Percentiles rank a stretch among this genome's conserved stretches.
Conservation (phyloP, 2,113 vertebrate species). For the Leptobrachium leishanense region DNA sequence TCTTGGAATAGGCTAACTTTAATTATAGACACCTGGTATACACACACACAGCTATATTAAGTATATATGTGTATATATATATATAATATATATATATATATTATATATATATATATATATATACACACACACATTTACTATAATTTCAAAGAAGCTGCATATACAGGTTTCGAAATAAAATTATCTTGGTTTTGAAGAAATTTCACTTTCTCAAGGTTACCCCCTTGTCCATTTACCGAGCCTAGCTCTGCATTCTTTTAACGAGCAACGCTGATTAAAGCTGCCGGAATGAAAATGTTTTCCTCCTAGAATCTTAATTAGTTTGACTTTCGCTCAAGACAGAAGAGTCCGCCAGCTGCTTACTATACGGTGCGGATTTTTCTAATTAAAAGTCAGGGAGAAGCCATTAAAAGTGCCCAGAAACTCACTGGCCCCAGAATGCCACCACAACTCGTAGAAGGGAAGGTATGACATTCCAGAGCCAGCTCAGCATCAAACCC, state of each 20-base stretch:
- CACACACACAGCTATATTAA: too few species aligned
- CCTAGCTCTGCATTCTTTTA: slow-evolving; percentile 69
- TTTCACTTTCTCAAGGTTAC: slow-evolving; percentile 70
- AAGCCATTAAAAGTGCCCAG: slow-evolving; percentile 62
- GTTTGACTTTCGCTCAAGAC: slow-evolving; percentile 77
- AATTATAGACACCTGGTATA: too few species aligned
- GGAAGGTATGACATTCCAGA: background rate
- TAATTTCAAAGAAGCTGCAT: background rate
- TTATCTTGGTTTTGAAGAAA: slow-evolving; percentile 12
- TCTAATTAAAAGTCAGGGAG: slow-evolving; percentile 76
- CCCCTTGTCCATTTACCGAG: slow-evolving; percentile 65
- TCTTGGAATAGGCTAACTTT: too few species aligned
- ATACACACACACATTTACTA: background rate
- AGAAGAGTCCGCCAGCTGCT: slow-evolving; percentile 75
- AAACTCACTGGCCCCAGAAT: slow-evolving; percentile 27
- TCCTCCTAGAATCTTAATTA: slow-evolving; percentile 77
- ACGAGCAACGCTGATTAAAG: slow-evolving; percentile 69
- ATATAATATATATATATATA: too few species aligned
- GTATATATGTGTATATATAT: too few species aligned
- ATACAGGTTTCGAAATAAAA: slow-evolving; percentile 5
- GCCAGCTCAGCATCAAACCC: background rate
- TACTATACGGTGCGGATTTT: slow-evolving; percentile 70
- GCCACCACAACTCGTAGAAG: slow-evolving; percentile 13
- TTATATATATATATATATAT: too few species aligned
- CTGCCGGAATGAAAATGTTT: slow-evolving; percentile 69